A percentile compares a stretch with the other conserved stretches of the same genome.
phyloP scores from a whole-genome alignment of 2,888 invertebrate species.

The Polylopha cassiicola region DNA sequence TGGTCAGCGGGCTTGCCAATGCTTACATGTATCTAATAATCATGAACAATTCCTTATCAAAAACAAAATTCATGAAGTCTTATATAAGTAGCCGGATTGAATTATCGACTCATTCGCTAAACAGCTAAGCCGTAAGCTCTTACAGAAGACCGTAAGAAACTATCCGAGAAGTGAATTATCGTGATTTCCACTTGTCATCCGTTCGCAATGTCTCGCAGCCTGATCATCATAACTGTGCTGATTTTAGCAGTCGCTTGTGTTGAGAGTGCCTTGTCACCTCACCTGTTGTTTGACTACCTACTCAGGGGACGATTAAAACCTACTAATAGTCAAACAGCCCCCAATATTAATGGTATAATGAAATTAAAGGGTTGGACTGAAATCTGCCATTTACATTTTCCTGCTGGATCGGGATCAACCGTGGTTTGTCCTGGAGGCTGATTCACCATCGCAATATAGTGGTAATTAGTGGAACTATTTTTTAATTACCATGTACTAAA shows the following conservation, averaged over 20 bases:
- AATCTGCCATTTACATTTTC: constrained; percentile 83
- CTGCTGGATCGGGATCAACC: constrained; percentile 72
- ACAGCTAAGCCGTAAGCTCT: constrained; percentile 64
- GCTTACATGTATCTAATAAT: too few species aligned
- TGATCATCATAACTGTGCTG: constrained; percentile 40
- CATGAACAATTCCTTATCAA: too few species aligned
- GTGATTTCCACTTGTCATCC: constrained; percentile 58
- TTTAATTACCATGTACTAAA: constrained; percentile 18
- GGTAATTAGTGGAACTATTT: constrained; percentile 65
- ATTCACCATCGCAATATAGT: constrained; percentile 70
- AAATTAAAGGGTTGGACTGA: constrained; percentile 80
- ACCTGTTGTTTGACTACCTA: constrained; percentile 68
- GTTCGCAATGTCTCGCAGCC: constrained; percentile 62
- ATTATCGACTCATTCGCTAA: constrained; percentile 71
- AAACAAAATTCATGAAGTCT: too few species aligned
- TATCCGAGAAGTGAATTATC: constrained; percentile 67
- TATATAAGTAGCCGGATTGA: constrained; percentile 65
- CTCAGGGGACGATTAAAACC: too few species aligned
- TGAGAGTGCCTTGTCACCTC: constrained; percentile 63
- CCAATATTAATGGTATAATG: constrained; percentile 54
- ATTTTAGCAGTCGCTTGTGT: constrained; percentile 34
- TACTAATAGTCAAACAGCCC: too few species aligned
- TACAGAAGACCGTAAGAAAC: constrained; percentile 59
- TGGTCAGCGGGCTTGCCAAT: too few species aligned
- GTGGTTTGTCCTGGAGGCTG: constrained; percentile 79